Percentiles rank a stretch among this genome's conserved stretches.
These are phyloP conservation scores for Prionailurus viverrinus DNA, from an alignment of 2,113 vertebrate species.

Conservation along the genomic window DNA sequence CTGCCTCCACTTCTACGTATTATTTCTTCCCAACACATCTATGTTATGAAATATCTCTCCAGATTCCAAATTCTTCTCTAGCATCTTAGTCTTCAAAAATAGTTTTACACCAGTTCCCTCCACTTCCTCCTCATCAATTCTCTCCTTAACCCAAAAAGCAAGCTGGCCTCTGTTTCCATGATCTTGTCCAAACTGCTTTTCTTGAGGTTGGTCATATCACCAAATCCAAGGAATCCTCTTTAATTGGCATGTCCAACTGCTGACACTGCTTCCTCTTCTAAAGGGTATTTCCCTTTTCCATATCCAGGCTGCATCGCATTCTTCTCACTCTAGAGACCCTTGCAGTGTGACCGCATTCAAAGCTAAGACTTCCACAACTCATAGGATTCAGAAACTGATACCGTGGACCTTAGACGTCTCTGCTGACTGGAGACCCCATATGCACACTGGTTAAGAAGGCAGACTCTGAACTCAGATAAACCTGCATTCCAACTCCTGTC, in stretches of 20 bases:
- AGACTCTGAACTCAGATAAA: background rate
- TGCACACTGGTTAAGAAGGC: background rate
- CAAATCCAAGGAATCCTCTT: background rate
- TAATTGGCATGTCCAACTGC: background rate
- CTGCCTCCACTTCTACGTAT: background rate
- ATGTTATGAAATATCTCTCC: background rate
- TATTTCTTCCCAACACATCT: background rate
- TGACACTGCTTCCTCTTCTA: background rate
- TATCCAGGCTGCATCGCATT: background rate
- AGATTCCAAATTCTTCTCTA: background rate
- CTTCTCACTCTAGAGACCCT: background rate
- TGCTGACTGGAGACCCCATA: background rate
- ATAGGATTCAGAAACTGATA: background rate
- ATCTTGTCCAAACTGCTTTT: conserved; percentile 7
- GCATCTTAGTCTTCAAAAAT: background rate
- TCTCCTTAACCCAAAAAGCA: conserved; percentile 3
- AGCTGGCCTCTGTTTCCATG: background rate
- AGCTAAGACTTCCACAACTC: background rate
- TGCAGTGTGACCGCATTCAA: background rate
- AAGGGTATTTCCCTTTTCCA: background rate
- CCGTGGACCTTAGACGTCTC: background rate
- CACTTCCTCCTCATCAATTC: background rate
- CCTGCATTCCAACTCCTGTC: background rate
- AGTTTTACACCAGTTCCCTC: background rate
- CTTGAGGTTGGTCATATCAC: background rate